Base-by-base conservation (phyloP, 2,888 invertebrate genomes). In the Stenolophus ochropezus region DNA sequence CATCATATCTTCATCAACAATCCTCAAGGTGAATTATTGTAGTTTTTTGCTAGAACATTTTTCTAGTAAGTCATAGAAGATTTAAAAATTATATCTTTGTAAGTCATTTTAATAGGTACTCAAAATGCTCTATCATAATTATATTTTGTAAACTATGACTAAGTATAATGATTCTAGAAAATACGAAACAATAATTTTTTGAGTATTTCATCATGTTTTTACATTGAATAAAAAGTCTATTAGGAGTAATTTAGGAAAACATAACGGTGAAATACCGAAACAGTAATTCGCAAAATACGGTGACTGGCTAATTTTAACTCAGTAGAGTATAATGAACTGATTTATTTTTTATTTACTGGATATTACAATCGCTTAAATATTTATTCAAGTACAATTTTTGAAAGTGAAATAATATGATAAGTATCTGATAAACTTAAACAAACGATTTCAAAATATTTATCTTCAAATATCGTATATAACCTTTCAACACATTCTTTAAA, bases 11-110 rank as follows among this genome's bases (percentile, higher is more conserved):
- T 33, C 65, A 69, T 18, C 18, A 8, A 1, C 2, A 18, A 16
- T 69, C 18, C 33, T 69, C 33, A 69, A 69, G 65, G 65, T 61
- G 25, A 61, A n/a, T 61, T 61, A 14, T 61, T 61, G n/a, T n/a
- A 61, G n/a, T 61, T 61, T 61, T 27, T 61, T 61, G n/a, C 14
- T 14, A 11, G 23, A 5, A 56, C 56, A 11, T 20, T 14, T 61
- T 23, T 56, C 11, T 56, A 20, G 18, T 1, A 16, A 16, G 20
- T 11, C 18, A 56, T 21, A 20, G 18, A 53, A 14, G 16, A 53
- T 14, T 53, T 14, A 53, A 42, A 5, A 42, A 42, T 11, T 20
- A 53, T 53, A 53, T 53, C 8, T 20, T 16, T 20, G 53, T 53
- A 20, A 3, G n/a, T 53, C 20, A 6, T 6, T 14, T 20, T 5